Evolutionary conservation across 2,888 invertebrate genomes (phyloP).

Genomic region (Chorisops tibialis): DNA sequence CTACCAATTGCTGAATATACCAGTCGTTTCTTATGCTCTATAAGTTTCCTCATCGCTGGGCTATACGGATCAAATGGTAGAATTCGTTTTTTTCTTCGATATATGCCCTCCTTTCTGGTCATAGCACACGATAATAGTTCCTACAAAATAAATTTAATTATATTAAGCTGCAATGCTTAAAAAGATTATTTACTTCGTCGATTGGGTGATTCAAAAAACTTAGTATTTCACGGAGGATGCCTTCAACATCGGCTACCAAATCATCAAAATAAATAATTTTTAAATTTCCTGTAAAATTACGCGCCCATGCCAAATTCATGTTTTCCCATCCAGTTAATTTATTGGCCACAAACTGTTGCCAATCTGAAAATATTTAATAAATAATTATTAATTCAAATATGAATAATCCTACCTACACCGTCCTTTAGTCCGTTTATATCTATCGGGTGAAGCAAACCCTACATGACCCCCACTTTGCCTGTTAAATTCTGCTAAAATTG

Average conservation of each 20-base stretch:
- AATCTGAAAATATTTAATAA: constrained; percentile 56
- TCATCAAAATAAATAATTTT: constrained; percentile 70
- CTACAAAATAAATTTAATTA: constrained; percentile 40
- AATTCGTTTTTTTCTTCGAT: constrained; percentile 64
- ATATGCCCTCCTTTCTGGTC: constrained; percentile 66
- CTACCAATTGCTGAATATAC: constrained; percentile 53
- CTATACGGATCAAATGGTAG: constrained; percentile 70
- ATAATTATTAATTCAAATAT: background rate
- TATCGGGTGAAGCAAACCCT: constrained; percentile 69
- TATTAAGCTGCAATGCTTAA: background rate
- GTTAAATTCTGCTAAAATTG: constrained; percentile 71
- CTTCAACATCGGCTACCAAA: constrained; percentile 60
- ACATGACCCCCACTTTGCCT: constrained; percentile 76
- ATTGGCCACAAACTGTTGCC: constrained; percentile 66
- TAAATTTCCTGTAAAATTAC: constrained; percentile 64
- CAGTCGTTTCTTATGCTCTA: constrained; percentile 54
- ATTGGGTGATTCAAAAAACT: constrained; percentile 58
- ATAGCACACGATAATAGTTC: constrained; percentile 60
- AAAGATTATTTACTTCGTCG: constrained; percentile 51
- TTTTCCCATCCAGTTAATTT: constrained; percentile 67
- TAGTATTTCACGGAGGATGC: constrained; percentile 58
- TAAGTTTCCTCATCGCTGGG: constrained; percentile 57
- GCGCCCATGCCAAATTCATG: constrained; percentile 68
- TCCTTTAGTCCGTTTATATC: constrained; percentile 61
- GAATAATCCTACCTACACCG: constrained; percentile 54